Evolutionary conservation across 2,113 vertebrate species (phyloP).

Genomic region (Atrichornis clamosus): DNA sequence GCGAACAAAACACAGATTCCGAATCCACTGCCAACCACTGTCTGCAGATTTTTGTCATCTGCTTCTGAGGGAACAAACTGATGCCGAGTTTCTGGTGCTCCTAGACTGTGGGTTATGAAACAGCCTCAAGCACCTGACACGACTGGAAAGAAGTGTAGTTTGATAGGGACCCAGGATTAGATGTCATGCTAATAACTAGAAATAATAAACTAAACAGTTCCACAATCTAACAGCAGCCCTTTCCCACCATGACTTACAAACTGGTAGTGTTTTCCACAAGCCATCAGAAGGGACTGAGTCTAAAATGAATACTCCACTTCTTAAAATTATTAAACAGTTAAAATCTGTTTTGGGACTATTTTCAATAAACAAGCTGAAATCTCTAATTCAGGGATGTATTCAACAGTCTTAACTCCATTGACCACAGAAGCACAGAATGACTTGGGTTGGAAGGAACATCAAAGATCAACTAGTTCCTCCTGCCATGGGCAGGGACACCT

Average conservation of each 20-base stretch:
- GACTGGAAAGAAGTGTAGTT: neutral
- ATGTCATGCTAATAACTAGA: neutral
- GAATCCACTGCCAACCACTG: neutral
- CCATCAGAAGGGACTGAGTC: neutral
- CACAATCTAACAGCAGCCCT: neutral
- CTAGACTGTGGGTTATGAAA: neutral
- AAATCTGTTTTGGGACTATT: neutral
- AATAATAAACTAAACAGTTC: neutral
- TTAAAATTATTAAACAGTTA: neutral
- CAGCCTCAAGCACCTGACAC: neutral
- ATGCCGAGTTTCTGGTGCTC: neutral
- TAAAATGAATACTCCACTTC: neutral
- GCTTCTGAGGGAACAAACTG: neutral
- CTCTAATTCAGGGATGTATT: neutral
- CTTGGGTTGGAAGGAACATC: neutral
- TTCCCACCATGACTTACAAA: neutral
- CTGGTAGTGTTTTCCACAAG: neutral
- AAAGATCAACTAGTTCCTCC: neutral
- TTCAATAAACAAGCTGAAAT: neutral
- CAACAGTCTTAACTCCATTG: neutral
- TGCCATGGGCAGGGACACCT: neutral
- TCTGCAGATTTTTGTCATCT: neutral
- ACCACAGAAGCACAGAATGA: neutral
- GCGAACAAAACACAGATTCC: neutral
- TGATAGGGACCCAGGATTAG: neutral